Evolutionary conservation across 2,113 vertebrate species (phyloP).

Genomic region (Pygoscelis antarcticus): DNA sequence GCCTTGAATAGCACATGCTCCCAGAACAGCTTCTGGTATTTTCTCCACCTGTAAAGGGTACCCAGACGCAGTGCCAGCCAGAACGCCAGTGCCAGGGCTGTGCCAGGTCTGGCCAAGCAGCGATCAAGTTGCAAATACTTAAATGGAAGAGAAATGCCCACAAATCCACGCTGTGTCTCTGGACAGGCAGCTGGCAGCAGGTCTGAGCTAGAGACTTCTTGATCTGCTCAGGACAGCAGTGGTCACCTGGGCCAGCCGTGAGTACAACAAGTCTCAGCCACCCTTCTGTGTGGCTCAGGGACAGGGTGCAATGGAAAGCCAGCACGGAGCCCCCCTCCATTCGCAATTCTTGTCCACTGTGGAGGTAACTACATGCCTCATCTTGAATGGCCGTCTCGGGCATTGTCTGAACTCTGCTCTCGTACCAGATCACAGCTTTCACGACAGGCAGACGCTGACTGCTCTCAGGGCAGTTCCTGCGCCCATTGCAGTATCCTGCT

Average conservation of each 20-base stretch:
- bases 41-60: neutral
- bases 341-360: neutral
- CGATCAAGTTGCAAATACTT: neutral
- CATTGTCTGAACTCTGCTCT: neutral
- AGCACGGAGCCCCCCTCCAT: accelerated
- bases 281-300: neutral
- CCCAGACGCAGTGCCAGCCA: neutral
- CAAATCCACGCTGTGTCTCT: neutral
- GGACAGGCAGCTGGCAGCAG: neutral
- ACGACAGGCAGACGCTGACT: neutral
- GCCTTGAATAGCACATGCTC: neutral
- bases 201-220: neutral
- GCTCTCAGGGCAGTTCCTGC: neutral
- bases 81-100: neutral
- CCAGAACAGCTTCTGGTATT: neutral
- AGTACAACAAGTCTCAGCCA: neutral
- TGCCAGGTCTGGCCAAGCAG: neutral
- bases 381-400: accelerated
- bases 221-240: neutral
- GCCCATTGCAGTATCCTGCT: neutral
- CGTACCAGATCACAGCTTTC: neutral
- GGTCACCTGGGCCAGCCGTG: neutral
- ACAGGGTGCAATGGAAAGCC: neutral
- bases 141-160: neutral
- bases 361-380: neutral